These are phyloP conservation scores for Apeira syringaria DNA, from an alignment of 2,888 invertebrate genomes.

Conservation along the genomic window DNA sequence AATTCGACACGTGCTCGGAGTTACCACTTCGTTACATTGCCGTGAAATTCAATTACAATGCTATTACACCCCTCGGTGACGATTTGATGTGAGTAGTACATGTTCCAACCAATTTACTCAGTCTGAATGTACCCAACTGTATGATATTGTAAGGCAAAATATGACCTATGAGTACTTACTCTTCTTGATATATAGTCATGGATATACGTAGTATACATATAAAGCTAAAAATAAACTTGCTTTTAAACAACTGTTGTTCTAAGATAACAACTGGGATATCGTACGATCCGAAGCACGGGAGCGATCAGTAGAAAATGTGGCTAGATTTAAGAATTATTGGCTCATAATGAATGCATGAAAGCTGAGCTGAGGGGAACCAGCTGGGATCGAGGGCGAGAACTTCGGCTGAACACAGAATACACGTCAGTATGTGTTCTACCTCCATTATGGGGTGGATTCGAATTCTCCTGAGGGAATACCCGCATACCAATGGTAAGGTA, in stretches of 20 bases:
- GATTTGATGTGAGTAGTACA: conserved; percentile 26
- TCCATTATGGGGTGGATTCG: not conserved
- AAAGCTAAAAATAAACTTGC: too few relatives aligned
- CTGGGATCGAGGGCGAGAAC: conserved; percentile 32
- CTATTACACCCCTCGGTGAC: conserved; percentile 37
- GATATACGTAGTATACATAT: too few relatives aligned
- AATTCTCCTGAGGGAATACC: conserved; percentile 6
- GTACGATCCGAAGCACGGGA: too few relatives aligned
- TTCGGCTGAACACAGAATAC: conserved; percentile 6
- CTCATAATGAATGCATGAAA: conserved; percentile 59
- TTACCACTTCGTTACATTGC: conserved; percentile 27
- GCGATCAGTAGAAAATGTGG: too few relatives aligned
- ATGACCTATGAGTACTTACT: too few relatives aligned
- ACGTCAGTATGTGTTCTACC: conserved; percentile 1
- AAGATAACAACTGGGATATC: too few relatives aligned
- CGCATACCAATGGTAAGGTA: conserved; percentile 41
- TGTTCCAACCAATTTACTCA: too few relatives aligned
- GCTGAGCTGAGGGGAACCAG: conserved; percentile 33
- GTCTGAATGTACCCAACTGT: too few relatives aligned
- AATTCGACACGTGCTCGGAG: conserved; percentile 39
- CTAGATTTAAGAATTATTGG: conserved; percentile 48
- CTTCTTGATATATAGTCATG: too few relatives aligned
- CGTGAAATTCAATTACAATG: conserved; percentile 48
- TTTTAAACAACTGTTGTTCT: too few relatives aligned
- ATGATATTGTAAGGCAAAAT: too few relatives aligned